phyloP scores from a whole-genome alignment of 2,797 vertebrate species.

The Rhyacichthys aspro region DNA sequence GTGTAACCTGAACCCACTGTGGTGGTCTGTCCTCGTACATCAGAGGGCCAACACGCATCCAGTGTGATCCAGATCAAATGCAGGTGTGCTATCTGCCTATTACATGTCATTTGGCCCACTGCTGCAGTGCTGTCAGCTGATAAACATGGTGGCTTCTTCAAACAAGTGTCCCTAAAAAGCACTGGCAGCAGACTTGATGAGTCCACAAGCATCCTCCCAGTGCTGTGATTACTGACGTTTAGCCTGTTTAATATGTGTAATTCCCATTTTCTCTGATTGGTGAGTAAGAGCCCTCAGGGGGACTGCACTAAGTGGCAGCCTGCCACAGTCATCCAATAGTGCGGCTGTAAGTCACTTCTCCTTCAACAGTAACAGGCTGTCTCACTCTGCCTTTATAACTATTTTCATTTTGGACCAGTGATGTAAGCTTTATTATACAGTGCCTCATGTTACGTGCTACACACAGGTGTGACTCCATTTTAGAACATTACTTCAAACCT shows the following conservation, averaged over 20 bases:
- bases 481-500: conserved; percentile 40
- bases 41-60: conserved; percentile 28
- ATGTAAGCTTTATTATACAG: conserved; percentile 69
- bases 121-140: conserved; percentile 50
- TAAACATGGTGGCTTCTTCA: conserved; percentile 57
- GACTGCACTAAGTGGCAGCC: conserved; percentile 77
- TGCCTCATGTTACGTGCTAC: conserved; percentile 58
- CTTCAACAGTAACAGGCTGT: conserved; percentile 63
- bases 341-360: conserved; percentile 73
- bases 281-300: conserved; percentile 81
- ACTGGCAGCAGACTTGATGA: conserved; percentile 72
- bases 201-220: conserved; percentile 78
- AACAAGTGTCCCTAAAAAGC: conserved; percentile 21
- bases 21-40: conserved; percentile 32
- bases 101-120: conserved; percentile 48
- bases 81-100: conserved; percentile 50
- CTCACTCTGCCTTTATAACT: conserved; percentile 74
- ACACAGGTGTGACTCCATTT: conserved; percentile 55
- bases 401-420: conserved; percentile 57
- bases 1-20: conserved; percentile 24
- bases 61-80: conserved; percentile 39
- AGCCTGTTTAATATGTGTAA: conserved; percentile 87
- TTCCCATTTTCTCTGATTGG: conserved; percentile 85
- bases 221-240: conserved; percentile 84
- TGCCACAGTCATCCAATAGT: conserved; percentile 80